A percentile compares a stretch with the other conserved stretches of the same genome.
Conservation (phyloP, 2,113 vertebrate species). For the Rhinolophus sinicus region DNA sequence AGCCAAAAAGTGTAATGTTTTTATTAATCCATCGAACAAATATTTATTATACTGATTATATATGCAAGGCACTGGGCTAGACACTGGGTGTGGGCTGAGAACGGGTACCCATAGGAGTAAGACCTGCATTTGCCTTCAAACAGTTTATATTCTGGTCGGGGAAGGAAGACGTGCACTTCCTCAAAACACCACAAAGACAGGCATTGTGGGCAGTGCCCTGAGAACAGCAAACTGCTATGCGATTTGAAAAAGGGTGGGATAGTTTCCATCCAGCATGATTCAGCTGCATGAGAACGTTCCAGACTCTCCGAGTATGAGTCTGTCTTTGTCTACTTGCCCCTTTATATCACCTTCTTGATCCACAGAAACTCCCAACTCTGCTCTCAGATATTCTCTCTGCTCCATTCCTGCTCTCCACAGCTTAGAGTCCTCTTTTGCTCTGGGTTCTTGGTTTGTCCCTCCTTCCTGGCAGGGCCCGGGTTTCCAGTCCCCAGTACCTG, state of each 20-base stretch:
- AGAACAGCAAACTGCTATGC: not conserved
- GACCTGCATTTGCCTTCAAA: conserved; percentile 17
- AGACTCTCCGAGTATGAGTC: not conserved
- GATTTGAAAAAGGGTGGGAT: conserved; percentile 18
- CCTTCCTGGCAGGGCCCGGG: not conserved
- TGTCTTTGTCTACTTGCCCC: not conserved
- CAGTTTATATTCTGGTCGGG: not conserved
- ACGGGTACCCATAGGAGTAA: not conserved
- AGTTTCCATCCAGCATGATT: not conserved
- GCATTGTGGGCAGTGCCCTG: not conserved
- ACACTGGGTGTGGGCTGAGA: not conserved
- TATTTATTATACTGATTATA: conserved; percentile 16
- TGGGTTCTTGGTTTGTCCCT: not conserved
- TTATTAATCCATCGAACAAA: not conserved
- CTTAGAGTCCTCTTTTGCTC: not conserved
- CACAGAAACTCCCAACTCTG: not conserved
- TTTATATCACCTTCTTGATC: not conserved
- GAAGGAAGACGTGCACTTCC: not conserved
- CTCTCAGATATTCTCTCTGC: not conserved
- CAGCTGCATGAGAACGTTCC: not conserved
- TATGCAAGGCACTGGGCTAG: not conserved
- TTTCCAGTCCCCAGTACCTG: not conserved
- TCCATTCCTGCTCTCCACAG: not conserved
- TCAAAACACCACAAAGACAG: not conserved
- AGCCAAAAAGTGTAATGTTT: not conserved